phyloP scores from a whole-genome alignment of 1,140 invertebrate genomes.

The Scaptodrosophila lebanonensis region DNA sequence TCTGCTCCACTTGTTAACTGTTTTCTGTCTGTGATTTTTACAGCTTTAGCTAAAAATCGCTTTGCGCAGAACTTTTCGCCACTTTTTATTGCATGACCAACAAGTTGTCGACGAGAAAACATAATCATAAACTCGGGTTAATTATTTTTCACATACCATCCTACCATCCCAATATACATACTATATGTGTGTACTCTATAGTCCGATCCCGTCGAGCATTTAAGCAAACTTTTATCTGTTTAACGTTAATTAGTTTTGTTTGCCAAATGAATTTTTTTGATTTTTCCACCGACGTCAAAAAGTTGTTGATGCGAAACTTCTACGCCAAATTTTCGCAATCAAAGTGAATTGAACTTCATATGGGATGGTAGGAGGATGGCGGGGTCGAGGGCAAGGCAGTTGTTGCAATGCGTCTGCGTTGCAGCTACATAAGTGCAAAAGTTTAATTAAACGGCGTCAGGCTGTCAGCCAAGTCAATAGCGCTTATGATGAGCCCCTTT shows the following conservation, averaged over 20 bases:
- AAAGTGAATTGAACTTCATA: constrained; percentile 72
- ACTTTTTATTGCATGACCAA: constrained; percentile 34
- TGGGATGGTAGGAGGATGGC: constrained; percentile 16
- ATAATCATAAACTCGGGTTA: constrained; percentile 74
- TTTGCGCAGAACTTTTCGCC: constrained; percentile 34
- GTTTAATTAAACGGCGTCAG: constrained; percentile 61
- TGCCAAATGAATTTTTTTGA: constrained; percentile 64
- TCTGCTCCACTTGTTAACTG: constrained; percentile 40
- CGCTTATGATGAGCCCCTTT: constrained; percentile 59
- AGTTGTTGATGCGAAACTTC: constrained; percentile 53
- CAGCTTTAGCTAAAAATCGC: constrained; percentile 65
- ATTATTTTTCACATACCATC: constrained; percentile 70
- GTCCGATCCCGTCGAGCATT: constrained; percentile 12
- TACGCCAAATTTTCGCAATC: constrained; percentile 58
- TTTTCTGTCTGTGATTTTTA: constrained; percentile 71
- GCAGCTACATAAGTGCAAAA: constrained; percentile 73
- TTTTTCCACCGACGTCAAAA: constrained; percentile 35
- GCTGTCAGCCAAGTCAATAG: constrained; percentile 27
- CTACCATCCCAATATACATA: neutral
- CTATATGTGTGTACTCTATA: too few species aligned
- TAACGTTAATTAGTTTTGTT: constrained; percentile 76
- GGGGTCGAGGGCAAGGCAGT: constrained; percentile 44
- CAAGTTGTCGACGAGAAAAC: constrained; percentile 37
- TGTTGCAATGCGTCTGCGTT: constrained; percentile 33
- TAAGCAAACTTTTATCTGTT: constrained; percentile 67